Evolutionary conservation across 1,140 invertebrate genomes (phyloP).

Genomic region (Heliconius nattereri): DNA sequence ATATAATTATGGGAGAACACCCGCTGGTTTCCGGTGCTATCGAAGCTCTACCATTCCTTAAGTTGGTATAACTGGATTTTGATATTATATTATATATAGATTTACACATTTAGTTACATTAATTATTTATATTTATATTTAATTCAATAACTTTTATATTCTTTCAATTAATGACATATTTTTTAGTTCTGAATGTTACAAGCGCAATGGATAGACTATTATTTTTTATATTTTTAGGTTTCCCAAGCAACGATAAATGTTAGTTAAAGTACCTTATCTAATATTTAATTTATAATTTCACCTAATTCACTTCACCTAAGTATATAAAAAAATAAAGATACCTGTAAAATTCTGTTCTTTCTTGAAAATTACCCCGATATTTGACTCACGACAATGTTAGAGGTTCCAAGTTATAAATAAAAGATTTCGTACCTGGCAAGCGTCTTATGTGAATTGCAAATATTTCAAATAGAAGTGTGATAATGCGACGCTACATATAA

Average conservation of each 20-base stretch:
- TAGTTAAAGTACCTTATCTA: background rate
- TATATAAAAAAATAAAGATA: background rate
- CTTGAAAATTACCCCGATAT: conserved; percentile 3
- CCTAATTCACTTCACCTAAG: no score
- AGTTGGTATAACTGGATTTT: conserved; percentile 29
- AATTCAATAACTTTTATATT: no score
- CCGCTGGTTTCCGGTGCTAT: conserved; percentile 73
- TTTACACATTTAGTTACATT: background rate
- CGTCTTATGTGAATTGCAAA: conserved; percentile 76
- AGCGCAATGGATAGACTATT: no score
- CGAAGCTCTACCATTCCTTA: conserved; percentile 52
- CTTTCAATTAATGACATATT: no score
- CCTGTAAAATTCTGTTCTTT: background rate
- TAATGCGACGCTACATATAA: conserved; percentile 13
- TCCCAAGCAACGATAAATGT: background rate
- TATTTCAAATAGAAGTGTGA: conserved; percentile 46
- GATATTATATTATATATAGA: background rate
- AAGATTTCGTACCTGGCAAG: conserved; percentile 72
- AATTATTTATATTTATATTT: no score
- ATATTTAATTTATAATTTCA: background rate
- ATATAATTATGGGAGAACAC: conserved; percentile 78
- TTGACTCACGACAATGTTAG: conserved; percentile 13
- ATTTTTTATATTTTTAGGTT: no score
- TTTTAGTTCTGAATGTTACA: no score
- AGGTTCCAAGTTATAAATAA: conserved; percentile 71